Conservation (phyloP, 2,888 invertebrate genomes). For the Ectemnius cavifrons region DNA sequence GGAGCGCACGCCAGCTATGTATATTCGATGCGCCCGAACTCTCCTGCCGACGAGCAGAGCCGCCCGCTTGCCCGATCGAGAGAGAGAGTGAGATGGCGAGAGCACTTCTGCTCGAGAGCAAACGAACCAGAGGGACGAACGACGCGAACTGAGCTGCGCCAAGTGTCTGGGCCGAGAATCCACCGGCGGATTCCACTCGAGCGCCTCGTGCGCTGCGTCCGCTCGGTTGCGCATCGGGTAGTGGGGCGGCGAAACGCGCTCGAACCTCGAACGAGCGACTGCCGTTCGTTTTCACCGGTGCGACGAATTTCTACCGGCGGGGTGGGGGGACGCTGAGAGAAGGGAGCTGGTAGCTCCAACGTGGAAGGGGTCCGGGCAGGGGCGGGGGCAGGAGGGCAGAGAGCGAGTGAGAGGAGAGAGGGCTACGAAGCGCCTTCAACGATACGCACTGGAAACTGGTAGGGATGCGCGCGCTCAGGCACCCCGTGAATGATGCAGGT, state of each 20-base stretch:
- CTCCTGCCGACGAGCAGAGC: not conserved
- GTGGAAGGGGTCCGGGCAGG: too few relatives aligned
- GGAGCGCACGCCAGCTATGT: conserved; percentile 4
- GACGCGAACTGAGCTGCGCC: conserved; percentile 70
- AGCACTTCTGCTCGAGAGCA: conserved; percentile 24
- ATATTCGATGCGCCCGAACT: conserved; percentile 8
- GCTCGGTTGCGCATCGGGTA: conserved; percentile 9
- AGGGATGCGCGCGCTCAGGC: not conserved
- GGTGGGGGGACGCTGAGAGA: not conserved
- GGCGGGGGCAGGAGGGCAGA: too few relatives aligned
- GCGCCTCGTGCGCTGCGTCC: conserved; percentile 23
- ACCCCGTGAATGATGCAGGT: conserved; percentile 59
- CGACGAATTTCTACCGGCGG: conserved; percentile 12
- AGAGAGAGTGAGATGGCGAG: not conserved
- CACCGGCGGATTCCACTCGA: conserved; percentile 51
- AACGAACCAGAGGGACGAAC: conserved; percentile 63
- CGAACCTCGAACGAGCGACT: not conserved
- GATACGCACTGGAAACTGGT: conserved; percentile 12
- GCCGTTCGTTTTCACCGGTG: conserved; percentile 11
- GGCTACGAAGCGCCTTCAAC: conserved; percentile 6
- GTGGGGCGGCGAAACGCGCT: conserved; percentile 12
- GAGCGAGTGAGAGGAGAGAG: too few relatives aligned
- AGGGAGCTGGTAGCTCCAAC: not conserved
- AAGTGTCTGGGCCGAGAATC: conserved; percentile 56
- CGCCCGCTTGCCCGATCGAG: not conserved